Base-by-base conservation (phyloP, 2,797 vertebrate genomes). In the Megalops cyprinoides region DNA sequence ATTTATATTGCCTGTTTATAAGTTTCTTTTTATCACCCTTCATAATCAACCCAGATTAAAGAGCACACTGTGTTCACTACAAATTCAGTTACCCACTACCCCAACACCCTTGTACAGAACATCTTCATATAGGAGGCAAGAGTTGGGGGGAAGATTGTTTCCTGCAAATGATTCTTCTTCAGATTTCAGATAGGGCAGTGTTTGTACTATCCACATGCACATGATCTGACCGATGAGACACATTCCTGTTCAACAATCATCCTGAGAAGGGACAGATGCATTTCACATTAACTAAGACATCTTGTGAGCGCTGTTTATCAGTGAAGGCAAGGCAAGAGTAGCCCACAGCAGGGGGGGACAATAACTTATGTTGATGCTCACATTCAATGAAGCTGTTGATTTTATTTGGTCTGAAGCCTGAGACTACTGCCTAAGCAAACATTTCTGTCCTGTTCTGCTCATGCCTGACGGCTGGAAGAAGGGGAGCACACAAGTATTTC, bases 221-320 rank as follows among this genome's bases (percentile, higher is more conserved):
- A 90, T 92, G 90, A 89, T 92, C 91, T 93, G 90, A 93, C 90
- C 92, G 83, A 60, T 91, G 90, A 93, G 92, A 92, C 82, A 88
- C 88, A 88, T 93, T 93, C 90, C 91, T 86, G 89, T 92, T 93
- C 92, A 93, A 92, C 89, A 91, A 92, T 91, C 82, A 89, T 89
- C 89, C 89, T 90, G 82, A 20, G 87, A 87, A 74, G 84, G 82
- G 87, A 91, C 87, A 67, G 86, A 90, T 83, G 91, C 91, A 88
- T 90, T 83, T 84, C 75, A 86, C 90, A 89, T 51, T 58, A 69
- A 51, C 76, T 48, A 71, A 79, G 34, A 71, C 48, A 34, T 55
- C 46, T 51, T 25, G 46, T 55, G 78, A 49, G 39, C 37, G 78
- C 76, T 73, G 58, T 67, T 71, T 79, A 79, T 71, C 67, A 31